Percentiles rank a stretch among this genome's conserved stretches.
Evolutionary conservation across 2,888 invertebrate genomes (phyloP).

Genomic region (Physocephala rufipes): DNA sequence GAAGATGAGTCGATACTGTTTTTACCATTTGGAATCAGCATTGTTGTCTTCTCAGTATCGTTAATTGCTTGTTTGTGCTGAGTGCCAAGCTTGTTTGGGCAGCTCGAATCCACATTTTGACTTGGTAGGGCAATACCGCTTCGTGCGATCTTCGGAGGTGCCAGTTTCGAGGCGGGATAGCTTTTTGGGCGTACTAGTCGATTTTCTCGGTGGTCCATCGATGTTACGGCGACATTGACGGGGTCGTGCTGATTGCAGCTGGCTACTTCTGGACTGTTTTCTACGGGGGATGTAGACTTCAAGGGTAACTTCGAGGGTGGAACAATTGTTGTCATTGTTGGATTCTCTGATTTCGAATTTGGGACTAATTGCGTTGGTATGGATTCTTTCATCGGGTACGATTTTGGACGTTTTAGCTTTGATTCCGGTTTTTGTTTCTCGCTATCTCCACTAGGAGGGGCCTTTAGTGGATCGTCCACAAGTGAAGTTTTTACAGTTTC

Average conservation of each 20-base stretch:
- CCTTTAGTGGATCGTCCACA: constrained; percentile 25
- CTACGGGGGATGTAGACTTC: not conserved
- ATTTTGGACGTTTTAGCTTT: constrained; percentile 69
- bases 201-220: constrained; percentile 50
- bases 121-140: constrained; percentile 53
- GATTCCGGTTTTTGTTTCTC: constrained; percentile 63
- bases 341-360: constrained; percentile 31
- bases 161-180: constrained; percentile 68
- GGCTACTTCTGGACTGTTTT: constrained; percentile 23
- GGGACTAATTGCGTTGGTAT: constrained; percentile 45
- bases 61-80: constrained; percentile 48
- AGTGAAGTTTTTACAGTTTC: constrained; percentile 42
- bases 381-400: constrained; percentile 68
- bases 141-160: constrained; percentile 61
- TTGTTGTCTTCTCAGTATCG: constrained; percentile 58
- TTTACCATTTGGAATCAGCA: constrained; percentile 44
- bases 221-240: not conserved
- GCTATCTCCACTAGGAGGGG: constrained; percentile 39
- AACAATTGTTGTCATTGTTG: constrained; percentile 35
- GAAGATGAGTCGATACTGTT: constrained; percentile 48
- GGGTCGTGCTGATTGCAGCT: constrained; percentile 30
- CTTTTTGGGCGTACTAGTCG: constrained; percentile 70
- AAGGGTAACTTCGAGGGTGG: constrained; percentile 12
- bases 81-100: constrained; percentile 24
- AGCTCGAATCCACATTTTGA: constrained; percentile 42